These are phyloP conservation scores for Caenorhabditis doughertyi DNA, from an alignment of 2,888 invertebrate species.

Conservation along the genomic window DNA sequence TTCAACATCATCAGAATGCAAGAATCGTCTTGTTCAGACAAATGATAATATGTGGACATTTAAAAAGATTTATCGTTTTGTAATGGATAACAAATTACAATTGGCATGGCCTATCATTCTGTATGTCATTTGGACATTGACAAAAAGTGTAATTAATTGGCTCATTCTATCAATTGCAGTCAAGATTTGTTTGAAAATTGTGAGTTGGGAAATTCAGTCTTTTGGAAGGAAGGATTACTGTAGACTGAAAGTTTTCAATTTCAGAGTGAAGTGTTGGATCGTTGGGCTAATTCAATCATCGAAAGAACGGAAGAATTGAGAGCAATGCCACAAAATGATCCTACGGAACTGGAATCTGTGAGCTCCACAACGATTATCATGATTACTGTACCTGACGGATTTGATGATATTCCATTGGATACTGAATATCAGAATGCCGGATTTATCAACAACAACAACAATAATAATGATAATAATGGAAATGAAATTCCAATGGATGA, in stretches of 20 bases:
- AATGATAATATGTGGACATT: conserved; percentile 16
- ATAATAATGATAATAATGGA: conserved; percentile 9
- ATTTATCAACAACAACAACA: neutral
- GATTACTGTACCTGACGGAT: neutral
- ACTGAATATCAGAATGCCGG: neutral
- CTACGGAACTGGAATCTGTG: neutral
- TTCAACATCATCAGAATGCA: neutral
- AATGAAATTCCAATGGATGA: too few relatives aligned
- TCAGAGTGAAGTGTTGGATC: neutral
- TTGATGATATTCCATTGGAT: conserved; percentile 1
- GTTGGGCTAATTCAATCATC: neutral
- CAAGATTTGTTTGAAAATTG: conserved; percentile 12
- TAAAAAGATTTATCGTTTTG: conserved; percentile 9
- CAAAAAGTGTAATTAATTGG: conserved; percentile 24
- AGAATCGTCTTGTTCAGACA: conserved; percentile 1
- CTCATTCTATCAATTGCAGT: neutral
- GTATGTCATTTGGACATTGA: conserved; percentile 4
- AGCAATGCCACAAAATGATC: neutral
- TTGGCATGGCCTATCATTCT: conserved; percentile 11
- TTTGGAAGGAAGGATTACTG: neutral
- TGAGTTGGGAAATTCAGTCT: neutral
- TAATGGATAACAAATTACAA: conserved; percentile 19
- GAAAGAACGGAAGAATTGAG: neutral
- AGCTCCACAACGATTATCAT: neutral
- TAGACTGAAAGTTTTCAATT: neutral